Conservation (phyloP, 2,797 vertebrate genomes). For the Salmo trutta region DNA sequence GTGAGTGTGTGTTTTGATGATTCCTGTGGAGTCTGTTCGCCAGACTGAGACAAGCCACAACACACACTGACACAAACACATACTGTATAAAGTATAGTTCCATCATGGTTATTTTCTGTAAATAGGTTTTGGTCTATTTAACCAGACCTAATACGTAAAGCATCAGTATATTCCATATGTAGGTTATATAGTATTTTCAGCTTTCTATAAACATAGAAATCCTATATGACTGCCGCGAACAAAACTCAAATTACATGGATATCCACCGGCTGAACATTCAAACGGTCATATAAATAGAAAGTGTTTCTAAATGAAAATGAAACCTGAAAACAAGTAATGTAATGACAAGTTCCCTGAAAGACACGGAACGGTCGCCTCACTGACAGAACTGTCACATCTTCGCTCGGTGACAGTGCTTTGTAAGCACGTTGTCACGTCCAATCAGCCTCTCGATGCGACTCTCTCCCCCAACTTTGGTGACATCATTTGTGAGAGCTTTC, state of each 20-base stretch:
- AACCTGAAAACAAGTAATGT: conserved; percentile 38
- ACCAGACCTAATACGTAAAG: background rate
- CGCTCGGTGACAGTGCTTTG: conserved; percentile 44
- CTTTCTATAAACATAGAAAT: background rate
- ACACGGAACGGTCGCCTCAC: conserved; percentile 37
- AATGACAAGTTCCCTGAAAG: conserved; percentile 48
- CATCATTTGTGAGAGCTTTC: conserved; percentile 45
- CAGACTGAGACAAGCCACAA: background rate
- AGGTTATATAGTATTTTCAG: background rate
- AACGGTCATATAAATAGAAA: conserved; percentile 48
- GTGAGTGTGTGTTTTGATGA: background rate
- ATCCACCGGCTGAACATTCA: background rate
- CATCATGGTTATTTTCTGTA: background rate
- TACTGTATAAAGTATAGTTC: background rate
- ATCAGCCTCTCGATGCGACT: conserved; percentile 22
- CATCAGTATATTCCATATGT: background rate
- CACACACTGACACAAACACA: background rate
- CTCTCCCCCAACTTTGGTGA: conserved; percentile 20
- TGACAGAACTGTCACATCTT: conserved; percentile 46
- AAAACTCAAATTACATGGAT: background rate
- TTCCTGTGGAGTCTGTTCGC: background rate
- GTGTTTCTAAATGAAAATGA: conserved; percentile 9
- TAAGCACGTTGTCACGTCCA: conserved; percentile 39
- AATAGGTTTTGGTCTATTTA: background rate
- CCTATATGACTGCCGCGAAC: background rate